A percentile compares a stretch with the other conserved stretches of the same genome.
Conservation (phyloP, 1,140 invertebrate species). For the Pinna nobilis region DNA sequence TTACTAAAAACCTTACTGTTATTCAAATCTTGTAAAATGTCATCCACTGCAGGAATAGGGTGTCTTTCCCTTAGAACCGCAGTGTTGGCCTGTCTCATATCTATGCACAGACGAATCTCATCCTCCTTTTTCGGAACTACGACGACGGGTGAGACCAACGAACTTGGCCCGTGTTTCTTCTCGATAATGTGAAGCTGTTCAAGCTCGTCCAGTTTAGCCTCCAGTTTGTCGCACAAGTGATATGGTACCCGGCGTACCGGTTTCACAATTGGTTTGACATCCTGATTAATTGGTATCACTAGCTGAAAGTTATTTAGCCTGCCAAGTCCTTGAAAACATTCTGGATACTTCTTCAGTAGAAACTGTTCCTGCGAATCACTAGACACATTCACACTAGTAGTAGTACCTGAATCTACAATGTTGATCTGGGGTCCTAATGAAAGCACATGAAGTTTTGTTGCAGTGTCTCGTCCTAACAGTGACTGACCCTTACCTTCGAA, state of each 20-base stretch:
- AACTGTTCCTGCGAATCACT: neutral
- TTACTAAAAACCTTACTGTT: constrained; percentile 35
- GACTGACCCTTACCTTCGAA: constrained; percentile 4
- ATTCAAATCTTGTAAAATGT: constrained; percentile 54
- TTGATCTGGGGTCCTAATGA: neutral
- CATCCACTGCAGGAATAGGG: constrained; percentile 60
- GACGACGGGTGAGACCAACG: constrained; percentile 38
- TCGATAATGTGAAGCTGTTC: constrained; percentile 36
- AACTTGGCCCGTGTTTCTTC: constrained; percentile 32
- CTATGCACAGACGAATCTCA: constrained; percentile 58
- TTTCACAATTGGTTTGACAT: constrained; percentile 38
- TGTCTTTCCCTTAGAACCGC: constrained; percentile 51
- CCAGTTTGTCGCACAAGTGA: constrained; percentile 22
- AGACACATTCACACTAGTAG: too few species aligned
- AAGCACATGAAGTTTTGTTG: neutral
- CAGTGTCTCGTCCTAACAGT: neutral
- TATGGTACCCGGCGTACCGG: constrained; percentile 26
- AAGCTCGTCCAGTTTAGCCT: constrained; percentile 31
- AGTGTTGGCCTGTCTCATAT: constrained; percentile 54
- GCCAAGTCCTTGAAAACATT: constrained; percentile 37
- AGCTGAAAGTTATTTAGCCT: constrained; percentile 45
- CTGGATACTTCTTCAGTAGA: constrained; percentile 1
- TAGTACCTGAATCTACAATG: neutral
- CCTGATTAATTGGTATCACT: constrained; percentile 37
- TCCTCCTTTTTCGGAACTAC: constrained; percentile 40